Evolutionary conservation across 2,888 invertebrate species (phyloP), one percentile per base, ranked within the genome.

Genomic region (Torymus texanus): DNA sequence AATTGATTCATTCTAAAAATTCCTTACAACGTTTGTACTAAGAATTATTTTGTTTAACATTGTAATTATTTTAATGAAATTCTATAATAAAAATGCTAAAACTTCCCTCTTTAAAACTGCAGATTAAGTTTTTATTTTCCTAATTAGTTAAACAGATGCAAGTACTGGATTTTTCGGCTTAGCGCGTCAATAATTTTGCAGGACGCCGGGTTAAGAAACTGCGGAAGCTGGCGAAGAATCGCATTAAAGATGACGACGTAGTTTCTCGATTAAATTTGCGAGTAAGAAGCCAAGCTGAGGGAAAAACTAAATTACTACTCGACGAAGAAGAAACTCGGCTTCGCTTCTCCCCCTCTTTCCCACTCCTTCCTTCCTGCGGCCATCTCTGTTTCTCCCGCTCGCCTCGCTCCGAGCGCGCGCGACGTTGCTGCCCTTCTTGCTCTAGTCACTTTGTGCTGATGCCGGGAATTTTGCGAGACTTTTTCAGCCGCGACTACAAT

Each of bases 231-330:
- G 66, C 61, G 78, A 81, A 83, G 81, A 83, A 82, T 82, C 81
- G 84, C 84, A 86, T 85, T 87, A 86, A 84, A 84, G 84, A 84
- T 85, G 85, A 85, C 84, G 83, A 83, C 83, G 84, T 82, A 84
- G 83, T 85, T 83, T 83, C 84, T 83, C 84, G 85, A 87, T 87
- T 86, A 87, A 86, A 86, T 87, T 85, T 83, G 83, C 83, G 80
- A 80, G 84, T 66, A 80, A 76, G 56, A 81, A 76, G 68, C 73
- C 76, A 81, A 79, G 74, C 79, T 53, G 73, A 63, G 71, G 55
- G 72, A 84, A 85, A 85, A 86, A 85, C 84, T 83, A 84, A 86
- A 86, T 87, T 87, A 86, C 83, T 84, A 82, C 82, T 82, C 81
- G 82, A 56, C 62, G 62, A 63, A 62, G 74, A 73, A 74, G 70